These are phyloP conservation scores for Linnaemya vulpina DNA, from an alignment of 2,888 invertebrate species.

Conservation along the genomic window DNA sequence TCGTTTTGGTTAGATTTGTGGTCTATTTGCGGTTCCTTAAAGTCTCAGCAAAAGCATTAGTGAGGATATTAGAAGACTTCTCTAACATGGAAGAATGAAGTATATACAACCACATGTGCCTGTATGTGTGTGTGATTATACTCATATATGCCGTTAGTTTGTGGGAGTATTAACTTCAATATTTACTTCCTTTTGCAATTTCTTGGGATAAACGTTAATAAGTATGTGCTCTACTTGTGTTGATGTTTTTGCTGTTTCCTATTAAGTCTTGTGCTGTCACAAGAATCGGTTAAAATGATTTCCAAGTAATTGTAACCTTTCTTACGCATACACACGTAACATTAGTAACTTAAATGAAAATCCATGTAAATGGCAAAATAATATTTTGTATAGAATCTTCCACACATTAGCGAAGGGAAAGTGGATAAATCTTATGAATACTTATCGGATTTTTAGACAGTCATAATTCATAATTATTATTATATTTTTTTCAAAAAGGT, in stretches of 20 bases:
- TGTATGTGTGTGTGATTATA: neutral
- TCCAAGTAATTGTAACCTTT: too few relatives aligned
- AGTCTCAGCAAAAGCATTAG: conserved; percentile 61
- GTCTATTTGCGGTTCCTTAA: conserved; percentile 18
- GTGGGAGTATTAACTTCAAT: neutral
- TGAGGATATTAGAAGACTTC: conserved; percentile 46
- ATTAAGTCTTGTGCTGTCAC: too few relatives aligned
- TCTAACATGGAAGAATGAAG: neutral
- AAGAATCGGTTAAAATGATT: too few relatives aligned
- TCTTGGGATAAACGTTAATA: neutral
- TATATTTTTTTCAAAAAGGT: too few relatives aligned
- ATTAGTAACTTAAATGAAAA: too few relatives aligned
- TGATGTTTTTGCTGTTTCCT: neutral
- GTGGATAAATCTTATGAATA: too few relatives aligned
- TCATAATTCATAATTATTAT: too few relatives aligned
- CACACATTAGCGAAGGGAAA: too few relatives aligned
- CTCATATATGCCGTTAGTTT: neutral
- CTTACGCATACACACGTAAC: too few relatives aligned
- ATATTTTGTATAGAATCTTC: too few relatives aligned
- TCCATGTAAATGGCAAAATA: too few relatives aligned
- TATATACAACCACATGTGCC: neutral
- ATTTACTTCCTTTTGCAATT: neutral
- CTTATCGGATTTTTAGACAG: too few relatives aligned
- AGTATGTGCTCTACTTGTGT: neutral
- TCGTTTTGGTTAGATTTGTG: conserved; percentile 6